These are phyloP conservation scores for Chelon auratus DNA, from an alignment of 2,797 vertebrate genomes.

Conservation along the genomic window DNA sequence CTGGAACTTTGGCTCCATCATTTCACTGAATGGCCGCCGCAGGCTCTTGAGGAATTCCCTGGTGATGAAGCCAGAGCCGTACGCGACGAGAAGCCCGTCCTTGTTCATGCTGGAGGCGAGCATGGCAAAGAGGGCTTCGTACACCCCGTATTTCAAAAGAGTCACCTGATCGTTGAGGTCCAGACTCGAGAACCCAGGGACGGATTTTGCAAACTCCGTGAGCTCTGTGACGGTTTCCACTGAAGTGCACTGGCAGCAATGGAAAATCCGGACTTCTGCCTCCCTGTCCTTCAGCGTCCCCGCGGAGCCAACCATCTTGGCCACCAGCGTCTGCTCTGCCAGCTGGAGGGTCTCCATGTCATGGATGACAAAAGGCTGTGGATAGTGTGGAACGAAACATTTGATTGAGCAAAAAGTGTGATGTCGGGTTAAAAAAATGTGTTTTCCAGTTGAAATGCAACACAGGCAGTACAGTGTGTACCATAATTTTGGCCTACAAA, in stretches of 20 bases:
- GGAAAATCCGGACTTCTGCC: conserved; percentile 94
- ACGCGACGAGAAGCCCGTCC: conserved; percentile 94
- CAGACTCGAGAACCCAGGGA: conserved; percentile 91
- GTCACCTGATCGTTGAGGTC: conserved; percentile 98
- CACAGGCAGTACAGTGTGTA: background rate
- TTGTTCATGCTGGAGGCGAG: conserved; percentile 98
- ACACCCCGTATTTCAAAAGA: conserved; percentile 93
- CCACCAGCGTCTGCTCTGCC: conserved; percentile 93
- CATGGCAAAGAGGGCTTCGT: conserved; percentile 97
- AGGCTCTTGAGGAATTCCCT: conserved; percentile 97
- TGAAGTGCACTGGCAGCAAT: conserved; percentile 94
- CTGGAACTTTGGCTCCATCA: conserved; percentile 99
- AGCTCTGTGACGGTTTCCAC: conserved; percentile 96
- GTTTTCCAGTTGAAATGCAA: conserved; percentile 2
- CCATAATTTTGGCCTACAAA: conserved; percentile 9
- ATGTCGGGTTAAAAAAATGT: background rate
- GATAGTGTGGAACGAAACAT: conserved; percentile 5
- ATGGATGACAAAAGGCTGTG: conserved; percentile 94
- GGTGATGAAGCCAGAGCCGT: conserved; percentile 94
- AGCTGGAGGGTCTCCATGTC: conserved; percentile 96
- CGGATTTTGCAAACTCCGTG: conserved; percentile 96
- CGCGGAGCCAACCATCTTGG: conserved; percentile 89
- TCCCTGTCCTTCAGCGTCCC: conserved; percentile 89
- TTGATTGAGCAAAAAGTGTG: background rate
- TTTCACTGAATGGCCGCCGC: conserved; percentile 94